phyloP scores from a whole-genome alignment of 2,888 invertebrate genomes.

The Itoplectis maculator region DNA sequence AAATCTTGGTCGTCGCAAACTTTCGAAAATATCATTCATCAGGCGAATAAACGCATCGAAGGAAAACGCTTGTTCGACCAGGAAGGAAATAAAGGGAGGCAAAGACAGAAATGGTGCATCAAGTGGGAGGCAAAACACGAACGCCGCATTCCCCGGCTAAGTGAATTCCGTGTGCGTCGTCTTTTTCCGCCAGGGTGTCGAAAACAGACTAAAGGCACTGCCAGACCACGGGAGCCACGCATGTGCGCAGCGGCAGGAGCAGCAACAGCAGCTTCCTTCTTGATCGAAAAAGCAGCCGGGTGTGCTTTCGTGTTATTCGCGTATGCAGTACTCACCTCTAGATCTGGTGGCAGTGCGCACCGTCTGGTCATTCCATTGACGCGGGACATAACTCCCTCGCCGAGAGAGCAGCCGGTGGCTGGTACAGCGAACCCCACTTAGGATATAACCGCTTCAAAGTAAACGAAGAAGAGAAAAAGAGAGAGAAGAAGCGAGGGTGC shows the following conservation, averaged over 20 bases:
- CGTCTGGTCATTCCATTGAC: conserved; percentile 75
- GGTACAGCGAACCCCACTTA: conserved; percentile 82
- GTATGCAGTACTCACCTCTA: conserved; percentile 27
- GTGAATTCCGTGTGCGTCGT: conserved; percentile 80
- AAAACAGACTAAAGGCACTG: conserved; percentile 71
- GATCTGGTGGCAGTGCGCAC: conserved; percentile 48
- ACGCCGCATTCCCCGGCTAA: conserved; percentile 81
- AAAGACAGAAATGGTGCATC: conserved; percentile 25
- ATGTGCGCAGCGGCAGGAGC: conserved; percentile 82
- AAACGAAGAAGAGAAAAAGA: conserved; percentile 16
- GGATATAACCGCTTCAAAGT: conserved; percentile 62
- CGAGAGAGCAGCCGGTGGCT: conserved; percentile 71
- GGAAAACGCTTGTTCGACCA: conserved; percentile 7
- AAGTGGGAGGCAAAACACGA: conserved; percentile 72
- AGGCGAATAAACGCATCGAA: not conserved
- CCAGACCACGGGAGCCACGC: conserved; percentile 74
- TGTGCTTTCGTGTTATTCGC: conserved; percentile 47
- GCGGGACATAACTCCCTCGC: conserved; percentile 77
- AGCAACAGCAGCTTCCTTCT: conserved; percentile 78
- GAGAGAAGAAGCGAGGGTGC: conserved; percentile 49
- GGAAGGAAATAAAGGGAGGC: conserved; percentile 14
- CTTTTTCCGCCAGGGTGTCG: conserved; percentile 73
- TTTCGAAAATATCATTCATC: conserved; percentile 3
- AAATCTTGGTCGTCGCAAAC: not conserved
- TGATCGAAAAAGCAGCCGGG: conserved; percentile 58